These are phyloP conservation scores for Halichoerus grypus DNA, from an alignment of 2,113 vertebrate species.

Conservation along the genomic window DNA sequence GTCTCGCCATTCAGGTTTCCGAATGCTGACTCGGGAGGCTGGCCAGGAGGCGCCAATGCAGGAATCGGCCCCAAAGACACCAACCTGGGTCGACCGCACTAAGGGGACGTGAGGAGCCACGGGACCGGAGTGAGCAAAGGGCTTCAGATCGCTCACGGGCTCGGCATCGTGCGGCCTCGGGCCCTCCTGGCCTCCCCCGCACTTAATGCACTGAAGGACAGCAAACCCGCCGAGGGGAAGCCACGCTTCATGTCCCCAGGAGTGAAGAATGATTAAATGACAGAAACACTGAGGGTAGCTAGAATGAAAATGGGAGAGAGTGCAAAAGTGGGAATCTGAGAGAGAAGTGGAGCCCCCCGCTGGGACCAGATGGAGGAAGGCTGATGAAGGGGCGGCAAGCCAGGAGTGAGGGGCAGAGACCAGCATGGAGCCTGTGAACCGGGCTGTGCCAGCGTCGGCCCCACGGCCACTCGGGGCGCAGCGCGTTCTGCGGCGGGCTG, in stretches of 20 bases:
- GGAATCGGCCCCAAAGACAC: background rate
- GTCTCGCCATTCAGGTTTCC: background rate
- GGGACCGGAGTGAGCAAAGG: background rate
- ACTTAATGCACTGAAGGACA: background rate
- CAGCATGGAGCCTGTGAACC: background rate
- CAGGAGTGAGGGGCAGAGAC: background rate
- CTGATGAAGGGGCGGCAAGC: background rate
- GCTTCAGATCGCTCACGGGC: background rate
- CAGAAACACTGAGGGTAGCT: background rate
- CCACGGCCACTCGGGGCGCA: background rate
- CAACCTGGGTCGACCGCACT: background rate
- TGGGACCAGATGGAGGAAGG: background rate
- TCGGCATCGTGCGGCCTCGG: no score
- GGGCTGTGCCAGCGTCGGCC: background rate
- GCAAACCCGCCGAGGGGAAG: background rate
- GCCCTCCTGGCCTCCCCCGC: background rate
- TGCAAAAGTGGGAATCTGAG: background rate
- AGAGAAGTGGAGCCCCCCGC: background rate
- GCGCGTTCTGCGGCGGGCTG: background rate
- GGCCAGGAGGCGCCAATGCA: background rate
- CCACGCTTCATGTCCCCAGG: background rate
- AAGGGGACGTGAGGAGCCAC: background rate
- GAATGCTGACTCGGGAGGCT: rapidly evolving
- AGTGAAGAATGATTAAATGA: background rate
- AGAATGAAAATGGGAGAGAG: background rate